Evolutionary conservation across 2,113 vertebrate species (phyloP).

Genomic region (Thalassarche chlororhynchos): DNA sequence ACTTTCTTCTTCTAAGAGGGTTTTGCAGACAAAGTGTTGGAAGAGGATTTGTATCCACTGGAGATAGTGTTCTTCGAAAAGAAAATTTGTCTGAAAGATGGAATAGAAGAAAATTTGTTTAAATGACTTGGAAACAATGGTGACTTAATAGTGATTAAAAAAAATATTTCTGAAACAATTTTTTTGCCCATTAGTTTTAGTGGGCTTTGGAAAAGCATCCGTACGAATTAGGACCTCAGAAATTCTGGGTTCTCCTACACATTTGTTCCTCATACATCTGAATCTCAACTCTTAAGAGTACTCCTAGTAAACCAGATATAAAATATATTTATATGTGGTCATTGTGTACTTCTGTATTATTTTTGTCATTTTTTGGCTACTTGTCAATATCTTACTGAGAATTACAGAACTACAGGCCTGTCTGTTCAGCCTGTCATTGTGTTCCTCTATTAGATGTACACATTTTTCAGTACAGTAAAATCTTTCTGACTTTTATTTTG

Average conservation of each 20-base stretch:
- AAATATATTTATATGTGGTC: background rate
- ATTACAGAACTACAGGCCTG: background rate
- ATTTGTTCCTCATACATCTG: background rate
- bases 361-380: background rate
- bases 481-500: background rate
- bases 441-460: background rate
- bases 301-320: background rate
- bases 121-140: background rate
- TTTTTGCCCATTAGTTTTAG: background rate
- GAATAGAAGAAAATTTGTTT: background rate
- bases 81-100: background rate
- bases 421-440: background rate
- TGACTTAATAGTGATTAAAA: background rate
- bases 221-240: background rate
- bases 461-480: background rate
- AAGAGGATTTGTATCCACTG: background rate
- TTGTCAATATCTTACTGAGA: background rate
- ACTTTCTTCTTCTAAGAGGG: background rate
- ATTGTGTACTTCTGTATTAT: background rate
- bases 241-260: background rate
- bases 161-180: background rate
- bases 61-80: background rate
- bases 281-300: background rate
- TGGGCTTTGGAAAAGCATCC: background rate
- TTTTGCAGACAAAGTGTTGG: background rate